phyloP scores from a whole-genome alignment of 2,797 vertebrate species.

The Esox masquinongy region DNA sequence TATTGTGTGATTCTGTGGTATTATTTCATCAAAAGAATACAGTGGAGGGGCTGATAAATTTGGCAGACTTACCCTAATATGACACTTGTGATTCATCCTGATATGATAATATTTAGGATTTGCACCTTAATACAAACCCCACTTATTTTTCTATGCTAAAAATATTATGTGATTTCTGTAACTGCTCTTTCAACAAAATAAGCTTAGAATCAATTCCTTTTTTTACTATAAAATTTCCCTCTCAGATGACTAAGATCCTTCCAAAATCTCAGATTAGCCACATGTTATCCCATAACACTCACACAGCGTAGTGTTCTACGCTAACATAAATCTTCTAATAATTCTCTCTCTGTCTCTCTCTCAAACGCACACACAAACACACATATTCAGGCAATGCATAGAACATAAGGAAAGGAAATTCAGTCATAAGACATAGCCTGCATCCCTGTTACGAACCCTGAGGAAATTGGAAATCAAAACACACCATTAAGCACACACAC shows the following conservation, averaged over 20 bases:
- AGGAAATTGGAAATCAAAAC: too few relatives aligned
- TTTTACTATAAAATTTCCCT: too few relatives aligned
- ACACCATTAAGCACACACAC: too few relatives aligned
- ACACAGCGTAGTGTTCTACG: background rate
- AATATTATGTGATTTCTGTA: background rate
- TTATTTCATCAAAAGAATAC: conserved; percentile 45
- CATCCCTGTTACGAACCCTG: conserved; percentile 22
- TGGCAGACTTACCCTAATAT: background rate
- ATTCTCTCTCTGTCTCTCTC: background rate
- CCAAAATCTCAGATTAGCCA: too few relatives aligned
- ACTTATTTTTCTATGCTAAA: background rate
- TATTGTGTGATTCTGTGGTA: conserved; percentile 65
- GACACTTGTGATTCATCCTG: background rate
- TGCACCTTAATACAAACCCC: too few relatives aligned
- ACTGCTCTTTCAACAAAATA: background rate
- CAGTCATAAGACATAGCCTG: conserved; percentile 45
- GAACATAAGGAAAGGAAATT: conserved; percentile 26
- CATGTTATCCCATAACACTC: too few relatives aligned
- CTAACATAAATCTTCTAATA: background rate
- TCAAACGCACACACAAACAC: background rate
- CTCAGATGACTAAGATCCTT: too few relatives aligned
- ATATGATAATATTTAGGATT: background rate
- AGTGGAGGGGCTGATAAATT: conserved; percentile 44
- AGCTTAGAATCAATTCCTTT: background rate
- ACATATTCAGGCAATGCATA: background rate